Base-by-base conservation (phyloP, 2,888 invertebrate species). In the Sceliomorpha sp. region DNA sequence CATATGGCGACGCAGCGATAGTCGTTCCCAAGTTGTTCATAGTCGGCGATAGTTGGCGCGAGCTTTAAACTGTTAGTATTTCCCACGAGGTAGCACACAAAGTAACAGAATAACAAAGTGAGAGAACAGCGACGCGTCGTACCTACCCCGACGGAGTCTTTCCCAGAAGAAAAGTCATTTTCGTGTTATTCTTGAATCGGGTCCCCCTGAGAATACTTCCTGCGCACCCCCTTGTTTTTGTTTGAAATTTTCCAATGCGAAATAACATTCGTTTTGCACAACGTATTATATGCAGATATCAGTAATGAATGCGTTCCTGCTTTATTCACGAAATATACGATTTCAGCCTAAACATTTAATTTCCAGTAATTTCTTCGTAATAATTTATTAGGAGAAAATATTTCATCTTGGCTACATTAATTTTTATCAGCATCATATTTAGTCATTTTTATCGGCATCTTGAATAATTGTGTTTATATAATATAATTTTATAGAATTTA, bases 31-130 rank as follows among this genome's bases (percentile, higher is more conserved):
- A 56, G 62, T 68, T 63, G 68, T 72, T 59, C 70, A 59, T 58
- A 48, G 55, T 53, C 50, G 58, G 42, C 74, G 60, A 64, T 70
- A 70, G 67, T 64, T 53, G 36, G 51, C 36, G 60, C 39, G 42
- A 73, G 64, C 67, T 75, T 70, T 68, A 67, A 73, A 73, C 72
- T 72, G 75, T 73, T 62, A 70, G 72, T 70, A 66, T 64, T 68
- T 62, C 72, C 67, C 73, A 66, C 67, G 72, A 74, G 76, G 47
- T 66, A 72, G 70, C 42, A 42, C 12, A 50, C 50, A 55, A 59
- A 63, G 63, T 63, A 63, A 55, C 37, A 39, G 56, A 64, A 70
- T 60, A 70, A 63, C 64, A 59, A 60, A 70, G 56, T 53, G 34
- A 58, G 59, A 44, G 47, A 63, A 69, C 62, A 59, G 32, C 45